phyloP scores from a whole-genome alignment of 2,113 vertebrate species.

The Murina feae region DNA sequence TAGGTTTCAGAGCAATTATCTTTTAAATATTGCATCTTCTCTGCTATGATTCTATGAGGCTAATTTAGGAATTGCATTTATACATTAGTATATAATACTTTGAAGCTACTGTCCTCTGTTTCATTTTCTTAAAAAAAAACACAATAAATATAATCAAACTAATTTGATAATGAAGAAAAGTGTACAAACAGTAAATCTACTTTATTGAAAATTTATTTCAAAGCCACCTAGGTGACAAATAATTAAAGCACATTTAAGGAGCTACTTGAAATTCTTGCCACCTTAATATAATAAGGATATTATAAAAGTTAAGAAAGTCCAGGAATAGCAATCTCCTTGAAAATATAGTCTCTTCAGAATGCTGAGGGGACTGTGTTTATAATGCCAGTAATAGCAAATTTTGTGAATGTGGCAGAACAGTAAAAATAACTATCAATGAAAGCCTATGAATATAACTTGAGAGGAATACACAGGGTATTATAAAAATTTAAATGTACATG shows the following conservation, averaged over 20 bases:
- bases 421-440: background rate
- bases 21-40: background rate
- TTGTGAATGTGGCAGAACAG: background rate
- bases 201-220: background rate
- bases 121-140: background rate
- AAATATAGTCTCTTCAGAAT: conserved; percentile 36
- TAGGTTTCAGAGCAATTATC: background rate
- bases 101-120: background rate
- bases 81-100: background rate
- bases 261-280: conserved; percentile 35
- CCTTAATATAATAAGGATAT: conserved; percentile 19
- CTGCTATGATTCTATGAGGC: background rate
- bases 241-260: conserved; percentile 14
- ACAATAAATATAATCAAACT: background rate
- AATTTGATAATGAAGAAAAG: background rate
- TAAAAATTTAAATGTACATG: conserved; percentile 12
- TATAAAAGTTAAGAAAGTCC: conserved; percentile 33
- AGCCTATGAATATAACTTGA: background rate
- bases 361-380: conserved; percentile 35
- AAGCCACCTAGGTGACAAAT: background rate
- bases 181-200: background rate
- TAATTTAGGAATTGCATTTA: background rate
- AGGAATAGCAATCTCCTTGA: conserved; percentile 23
- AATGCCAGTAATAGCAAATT: conserved; percentile 35
- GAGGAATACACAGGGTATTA: background rate